Conservation (phyloP, 2,797 vertebrate genomes). For the Sebastes wilsoni region DNA sequence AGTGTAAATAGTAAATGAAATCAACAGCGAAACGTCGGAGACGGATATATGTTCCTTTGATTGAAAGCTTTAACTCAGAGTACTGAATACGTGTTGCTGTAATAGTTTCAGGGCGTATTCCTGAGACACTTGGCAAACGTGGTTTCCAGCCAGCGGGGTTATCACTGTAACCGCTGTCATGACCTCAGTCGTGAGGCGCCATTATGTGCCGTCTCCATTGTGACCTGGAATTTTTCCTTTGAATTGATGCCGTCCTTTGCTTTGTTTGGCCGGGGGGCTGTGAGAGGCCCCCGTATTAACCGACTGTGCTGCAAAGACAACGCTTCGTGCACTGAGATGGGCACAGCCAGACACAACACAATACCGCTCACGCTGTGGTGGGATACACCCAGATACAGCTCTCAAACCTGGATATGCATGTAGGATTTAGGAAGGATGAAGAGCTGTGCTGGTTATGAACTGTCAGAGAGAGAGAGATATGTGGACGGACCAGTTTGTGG, state of each 20-base stretch:
- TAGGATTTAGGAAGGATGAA: not conserved
- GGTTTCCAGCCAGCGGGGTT: not conserved
- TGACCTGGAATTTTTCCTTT: slow-evolving; percentile 75
- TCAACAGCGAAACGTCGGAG: not conserved
- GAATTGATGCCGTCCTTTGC: slow-evolving; percentile 63
- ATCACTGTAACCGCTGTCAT: slow-evolving; percentile 14
- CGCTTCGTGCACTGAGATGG: slow-evolving; percentile 40
- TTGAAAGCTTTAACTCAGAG: not conserved
- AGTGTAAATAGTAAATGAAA: not conserved
- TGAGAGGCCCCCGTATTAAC: slow-evolving; percentile 73
- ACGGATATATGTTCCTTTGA: not conserved
- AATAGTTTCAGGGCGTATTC: not conserved
- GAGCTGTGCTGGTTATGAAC: not conserved
- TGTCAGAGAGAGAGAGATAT: not conserved
- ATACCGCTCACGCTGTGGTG: not conserved
- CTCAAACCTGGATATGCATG: not conserved
- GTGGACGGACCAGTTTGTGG: not conserved
- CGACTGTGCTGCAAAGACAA: slow-evolving; percentile 63
- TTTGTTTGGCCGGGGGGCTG: slow-evolving; percentile 68
- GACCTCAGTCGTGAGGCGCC: slow-evolving; percentile 58
- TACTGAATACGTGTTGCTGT: not conserved
- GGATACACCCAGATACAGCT: not conserved
- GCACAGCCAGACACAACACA: slow-evolving; percentile 1
- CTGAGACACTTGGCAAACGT: not conserved
- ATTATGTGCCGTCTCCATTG: slow-evolving; percentile 70